A percentile compares a stretch with the other conserved stretches of the same genome.
phyloP scores from a whole-genome alignment of 2,113 vertebrate genomes.

The Aptenodytes forsteri region DNA sequence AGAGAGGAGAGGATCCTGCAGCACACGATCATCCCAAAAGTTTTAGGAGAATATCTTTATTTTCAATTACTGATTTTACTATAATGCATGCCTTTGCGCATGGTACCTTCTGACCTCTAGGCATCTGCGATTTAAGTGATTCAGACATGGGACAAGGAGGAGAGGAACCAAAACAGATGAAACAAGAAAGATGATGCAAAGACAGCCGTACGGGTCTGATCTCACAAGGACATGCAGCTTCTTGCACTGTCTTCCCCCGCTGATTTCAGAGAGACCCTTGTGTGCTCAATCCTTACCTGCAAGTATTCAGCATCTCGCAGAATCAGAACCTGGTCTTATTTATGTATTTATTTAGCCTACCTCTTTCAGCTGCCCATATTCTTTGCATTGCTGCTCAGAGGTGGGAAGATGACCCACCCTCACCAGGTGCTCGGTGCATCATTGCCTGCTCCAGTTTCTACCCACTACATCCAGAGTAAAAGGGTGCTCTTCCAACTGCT shows the following conservation, averaged over 20 bases:
- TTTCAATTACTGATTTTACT: background rate
- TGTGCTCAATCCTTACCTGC: background rate
- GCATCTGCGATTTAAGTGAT: background rate
- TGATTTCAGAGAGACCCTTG: background rate
- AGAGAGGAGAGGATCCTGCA: background rate
- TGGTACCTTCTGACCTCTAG: background rate
- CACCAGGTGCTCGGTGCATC: fast-evolving
- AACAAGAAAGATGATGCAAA: background rate
- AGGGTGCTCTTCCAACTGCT: background rate
- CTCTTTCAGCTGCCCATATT: background rate
- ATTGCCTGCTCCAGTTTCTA: background rate
- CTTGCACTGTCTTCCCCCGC: background rate
- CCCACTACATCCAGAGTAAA: background rate
- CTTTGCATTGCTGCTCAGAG: background rate
- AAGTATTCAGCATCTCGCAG: background rate
- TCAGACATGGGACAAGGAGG: background rate
- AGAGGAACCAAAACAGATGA: background rate
- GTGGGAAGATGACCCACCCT: background rate
- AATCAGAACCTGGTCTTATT: background rate
- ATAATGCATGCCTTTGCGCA: background rate
- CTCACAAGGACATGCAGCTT: background rate
- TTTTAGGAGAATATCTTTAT: background rate
- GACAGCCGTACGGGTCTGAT: fast-evolving
- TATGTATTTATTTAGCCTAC: background rate
- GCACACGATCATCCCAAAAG: background rate